phyloP scores from a whole-genome alignment of 2,797 vertebrate genomes.

The Chelmon rostratus region DNA sequence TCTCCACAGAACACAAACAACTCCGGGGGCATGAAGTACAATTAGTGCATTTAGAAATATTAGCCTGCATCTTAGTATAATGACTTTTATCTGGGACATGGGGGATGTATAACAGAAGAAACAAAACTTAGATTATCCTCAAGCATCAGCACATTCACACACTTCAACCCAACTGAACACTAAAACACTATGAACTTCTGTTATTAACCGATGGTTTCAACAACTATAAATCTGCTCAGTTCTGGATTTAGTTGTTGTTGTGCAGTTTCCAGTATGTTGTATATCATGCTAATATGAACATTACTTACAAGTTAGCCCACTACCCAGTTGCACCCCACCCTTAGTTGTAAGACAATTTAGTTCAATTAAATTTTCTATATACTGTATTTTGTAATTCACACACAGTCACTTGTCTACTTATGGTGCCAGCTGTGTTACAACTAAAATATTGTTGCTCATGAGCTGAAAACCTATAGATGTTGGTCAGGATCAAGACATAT shows the following conservation, averaged over 20 bases:
- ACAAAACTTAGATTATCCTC: not conserved
- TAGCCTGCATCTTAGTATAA: not conserved
- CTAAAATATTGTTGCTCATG: not conserved
- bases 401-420: not conserved
- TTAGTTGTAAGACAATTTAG: slow-evolving; percentile 8
- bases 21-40: slow-evolving; percentile 8
- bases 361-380: slow-evolving; percentile 16
- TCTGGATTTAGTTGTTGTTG: slow-evolving; percentile 3
- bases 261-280: slow-evolving; percentile 2
- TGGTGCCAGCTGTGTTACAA: slow-evolving; percentile 15
- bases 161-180: not conserved
- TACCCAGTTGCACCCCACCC: not conserved
- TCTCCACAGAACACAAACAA: slow-evolving; percentile 20
- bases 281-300: slow-evolving; percentile 11
- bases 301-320: not conserved
- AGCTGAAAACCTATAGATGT: slow-evolving; percentile 10
- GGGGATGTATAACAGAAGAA: not conserved
- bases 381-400: slow-evolving; percentile 6
- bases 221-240: not conserved
- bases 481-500: not conserved
- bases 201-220: slow-evolving; percentile 8
- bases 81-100: not conserved
- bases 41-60: slow-evolving; percentile 11
- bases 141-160: slow-evolving; percentile 7
- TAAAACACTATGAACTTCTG: not conserved